Conservation (phyloP, 2,888 invertebrate species). For the Alloscopus bannaensis region DNA sequence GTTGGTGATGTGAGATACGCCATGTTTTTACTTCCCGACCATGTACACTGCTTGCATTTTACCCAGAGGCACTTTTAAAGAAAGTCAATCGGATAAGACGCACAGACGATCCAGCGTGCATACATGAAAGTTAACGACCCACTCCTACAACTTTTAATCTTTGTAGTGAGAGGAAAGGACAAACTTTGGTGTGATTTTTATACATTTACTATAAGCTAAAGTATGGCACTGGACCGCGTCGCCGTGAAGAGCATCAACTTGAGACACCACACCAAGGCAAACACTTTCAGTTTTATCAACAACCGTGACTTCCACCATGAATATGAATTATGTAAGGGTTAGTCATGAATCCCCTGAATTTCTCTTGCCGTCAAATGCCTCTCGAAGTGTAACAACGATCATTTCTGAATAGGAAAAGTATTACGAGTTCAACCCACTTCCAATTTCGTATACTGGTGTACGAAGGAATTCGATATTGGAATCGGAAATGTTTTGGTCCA, state of each 20-base stretch:
- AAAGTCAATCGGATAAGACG: too few relatives aligned
- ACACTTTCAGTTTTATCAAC: slow-evolving; percentile 51
- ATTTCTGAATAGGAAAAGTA: too few relatives aligned
- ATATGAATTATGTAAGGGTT: slow-evolving; percentile 50
- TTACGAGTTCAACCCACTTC: too few relatives aligned
- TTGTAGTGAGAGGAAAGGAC: not conserved
- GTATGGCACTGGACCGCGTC: slow-evolving; percentile 26
- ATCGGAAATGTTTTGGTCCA: slow-evolving; percentile 43
- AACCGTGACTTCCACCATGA: slow-evolving; percentile 38
- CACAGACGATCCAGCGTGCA: too few relatives aligned
- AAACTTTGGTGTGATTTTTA: not conserved
- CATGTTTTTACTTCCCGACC: too few relatives aligned
- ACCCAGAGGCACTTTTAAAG: too few relatives aligned
- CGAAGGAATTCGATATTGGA: slow-evolving; percentile 33
- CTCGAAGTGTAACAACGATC: slow-evolving; percentile 34
- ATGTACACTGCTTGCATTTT: too few relatives aligned
- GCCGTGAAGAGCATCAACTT: slow-evolving; percentile 49
- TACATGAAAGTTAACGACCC: not conserved
- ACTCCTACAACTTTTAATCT: not conserved
- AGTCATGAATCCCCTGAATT: slow-evolving; percentile 44
- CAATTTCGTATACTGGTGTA: too few relatives aligned
- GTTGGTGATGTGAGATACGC: too few relatives aligned
- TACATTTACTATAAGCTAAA: slow-evolving; percentile 52
- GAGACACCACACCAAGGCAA: slow-evolving; percentile 47
- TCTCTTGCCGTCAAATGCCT: too few relatives aligned